Percentiles rank a stretch among this genome's conserved stretches.
These are phyloP conservation scores for Microcebus jonahi DNA, from an alignment of 2,113 vertebrate species.

Conservation along the genomic window DNA sequence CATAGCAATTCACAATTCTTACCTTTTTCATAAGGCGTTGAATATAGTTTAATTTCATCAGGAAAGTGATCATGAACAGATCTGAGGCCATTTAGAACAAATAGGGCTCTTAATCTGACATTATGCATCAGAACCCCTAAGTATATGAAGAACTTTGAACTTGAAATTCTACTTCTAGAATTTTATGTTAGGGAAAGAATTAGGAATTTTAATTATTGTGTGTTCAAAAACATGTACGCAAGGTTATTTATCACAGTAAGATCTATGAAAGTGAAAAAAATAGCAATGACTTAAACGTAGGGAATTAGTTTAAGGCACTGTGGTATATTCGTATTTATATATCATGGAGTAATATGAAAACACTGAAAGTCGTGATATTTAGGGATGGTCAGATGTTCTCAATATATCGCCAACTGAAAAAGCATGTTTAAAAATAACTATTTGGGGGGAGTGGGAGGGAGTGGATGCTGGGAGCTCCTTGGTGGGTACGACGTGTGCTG, in stretches of 20 bases:
- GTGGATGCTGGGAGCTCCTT: too few relatives aligned
- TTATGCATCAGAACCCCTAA: neutral
- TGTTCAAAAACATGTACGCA: neutral
- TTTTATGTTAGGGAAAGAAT: slow-evolving; percentile 24
- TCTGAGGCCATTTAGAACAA: neutral
- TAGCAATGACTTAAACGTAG: neutral
- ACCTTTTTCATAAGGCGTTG: neutral
- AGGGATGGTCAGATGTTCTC: neutral
- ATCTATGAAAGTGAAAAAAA: slow-evolving; percentile 27
- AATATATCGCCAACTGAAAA: slow-evolving; percentile 12
- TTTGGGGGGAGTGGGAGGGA: neutral
- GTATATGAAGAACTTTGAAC: neutral
- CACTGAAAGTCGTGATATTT: neutral
- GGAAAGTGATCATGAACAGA: neutral
- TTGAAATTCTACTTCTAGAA: slow-evolving; percentile 13
- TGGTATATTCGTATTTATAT: neutral
- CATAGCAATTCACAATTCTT: neutral
- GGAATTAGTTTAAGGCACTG: slow-evolving; percentile 8
- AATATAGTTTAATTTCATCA: slow-evolving; percentile 28
- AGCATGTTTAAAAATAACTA: slow-evolving; percentile 5
- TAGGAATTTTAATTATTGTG: slow-evolving; percentile 15
- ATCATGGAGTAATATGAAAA: neutral
- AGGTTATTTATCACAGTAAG: neutral
- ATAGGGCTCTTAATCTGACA: neutral
- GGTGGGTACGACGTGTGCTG: too few relatives aligned